Evolutionary conservation across 2,797 vertebrate species (phyloP), one percentile per base, ranked within the genome.

Genomic region (Platalea minor): DNA sequence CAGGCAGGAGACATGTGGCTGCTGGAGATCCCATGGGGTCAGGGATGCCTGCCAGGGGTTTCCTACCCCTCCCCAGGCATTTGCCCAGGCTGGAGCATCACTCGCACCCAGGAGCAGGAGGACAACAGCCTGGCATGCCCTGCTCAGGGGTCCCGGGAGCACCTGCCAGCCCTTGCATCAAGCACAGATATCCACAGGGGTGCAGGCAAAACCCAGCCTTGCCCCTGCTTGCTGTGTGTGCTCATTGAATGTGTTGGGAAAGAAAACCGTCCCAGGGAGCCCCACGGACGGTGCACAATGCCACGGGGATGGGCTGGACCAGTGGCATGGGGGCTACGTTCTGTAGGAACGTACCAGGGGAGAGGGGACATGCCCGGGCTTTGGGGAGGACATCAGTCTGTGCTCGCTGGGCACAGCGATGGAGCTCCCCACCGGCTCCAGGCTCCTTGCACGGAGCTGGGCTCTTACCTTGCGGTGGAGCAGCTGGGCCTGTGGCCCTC

Each of bases 391-490:
- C 16, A 1, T 0, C 2, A 3, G 0, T 9, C 2, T 0, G 11
- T 26, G 19, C 19, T n/a, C 1, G 1, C 37, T 4, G 28, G 60
- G 53, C 28, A 48, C 0, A n/a, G 51, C 46, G 28, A 20, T 3
- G 46, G 11, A 65, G 85, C 16, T 28, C 20, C 21, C 35, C 4
- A 7, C 9, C 4, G 0, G 56, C 50, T 39, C 98, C n/a, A 17
- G 43, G 28, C 29, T 41, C 63, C 39, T 10, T 3, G 2, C 1
- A 0, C 2, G 1, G 56, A 33, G 10, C 25, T 3, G 0, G 53
- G 56, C 57, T 50, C 98, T 98, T 98, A 98, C 99, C 99, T 99
- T 99, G 78, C 99, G 98, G 97, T 99, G 99, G 3, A 99, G 98
- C 74, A 99, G 98, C 97, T 99, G 99, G 0, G 99, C 91, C 97